Percentiles rank a stretch among this genome's conserved stretches.
Conservation (phyloP, 2,888 invertebrate species). For the Drosophila seclusa region DNA sequence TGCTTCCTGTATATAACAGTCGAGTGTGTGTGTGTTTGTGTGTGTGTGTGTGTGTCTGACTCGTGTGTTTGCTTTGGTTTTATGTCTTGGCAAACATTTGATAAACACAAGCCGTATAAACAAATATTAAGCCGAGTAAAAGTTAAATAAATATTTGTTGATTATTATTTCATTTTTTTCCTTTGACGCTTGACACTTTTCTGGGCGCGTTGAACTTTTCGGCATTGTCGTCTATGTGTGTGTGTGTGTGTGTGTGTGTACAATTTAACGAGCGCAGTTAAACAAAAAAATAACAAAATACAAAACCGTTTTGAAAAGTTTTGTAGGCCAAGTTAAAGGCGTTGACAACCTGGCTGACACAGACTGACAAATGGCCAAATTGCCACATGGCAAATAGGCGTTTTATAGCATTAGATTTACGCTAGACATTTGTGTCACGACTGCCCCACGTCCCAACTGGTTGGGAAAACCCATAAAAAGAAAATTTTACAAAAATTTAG, state of each 20-base stretch:
- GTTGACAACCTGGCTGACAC: constrained; percentile 41
- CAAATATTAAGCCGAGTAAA: constrained; percentile 57
- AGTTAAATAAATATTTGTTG: constrained; percentile 56
- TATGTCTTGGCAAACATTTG: constrained; percentile 73
- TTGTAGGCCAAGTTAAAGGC: constrained; percentile 33
- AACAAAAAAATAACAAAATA: constrained; percentile 1
- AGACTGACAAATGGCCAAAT: constrained; percentile 35
- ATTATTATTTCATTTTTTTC: constrained; percentile 24
- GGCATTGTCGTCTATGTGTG: constrained; percentile 19
- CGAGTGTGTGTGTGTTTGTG: constrained; percentile 1
- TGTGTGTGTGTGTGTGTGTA: constrained; percentile 46
- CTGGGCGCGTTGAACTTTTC: constrained; percentile 65
- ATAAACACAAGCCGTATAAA: constrained; percentile 59
- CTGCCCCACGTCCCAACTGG: background rate
- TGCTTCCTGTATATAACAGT: constrained; percentile 49
- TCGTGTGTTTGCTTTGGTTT: constrained; percentile 61
- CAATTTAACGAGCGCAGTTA: constrained; percentile 58
- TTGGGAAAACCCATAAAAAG: background rate
- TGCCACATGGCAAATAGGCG: constrained; percentile 12
- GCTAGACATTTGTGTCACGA: constrained; percentile 42
- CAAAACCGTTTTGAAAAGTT: constrained; percentile 13
- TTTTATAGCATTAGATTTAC: constrained; percentile 55
- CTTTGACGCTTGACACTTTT: constrained; percentile 36
- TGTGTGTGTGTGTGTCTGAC: constrained; percentile 11
- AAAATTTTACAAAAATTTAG: constrained; percentile 11